These are phyloP conservation scores for Tragelaphus oryx DNA, from an alignment of 2,797 vertebrate species.

Conservation along the genomic window DNA sequence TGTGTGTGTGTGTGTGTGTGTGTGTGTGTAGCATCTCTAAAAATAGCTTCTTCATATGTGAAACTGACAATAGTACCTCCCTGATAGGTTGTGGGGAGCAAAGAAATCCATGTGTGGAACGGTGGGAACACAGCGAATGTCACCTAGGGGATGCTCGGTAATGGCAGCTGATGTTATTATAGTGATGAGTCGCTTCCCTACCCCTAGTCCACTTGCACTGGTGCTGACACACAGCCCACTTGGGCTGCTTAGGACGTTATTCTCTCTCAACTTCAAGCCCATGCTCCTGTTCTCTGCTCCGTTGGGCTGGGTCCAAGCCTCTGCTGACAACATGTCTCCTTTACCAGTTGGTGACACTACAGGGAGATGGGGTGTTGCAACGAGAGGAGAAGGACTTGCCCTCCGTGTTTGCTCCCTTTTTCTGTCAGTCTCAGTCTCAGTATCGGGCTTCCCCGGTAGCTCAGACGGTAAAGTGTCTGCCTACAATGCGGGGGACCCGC, in stretches of 20 bases:
- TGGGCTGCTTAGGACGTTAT: background rate
- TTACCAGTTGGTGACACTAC: background rate
- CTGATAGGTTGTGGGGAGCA: background rate
- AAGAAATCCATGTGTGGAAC: background rate
- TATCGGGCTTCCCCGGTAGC: background rate
- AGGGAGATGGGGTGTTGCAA: background rate
- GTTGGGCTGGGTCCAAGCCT: background rate
- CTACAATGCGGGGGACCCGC: background rate
- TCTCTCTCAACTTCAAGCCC: background rate
- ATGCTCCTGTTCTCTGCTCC: background rate
- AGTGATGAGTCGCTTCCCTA: background rate
- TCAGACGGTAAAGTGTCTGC: background rate
- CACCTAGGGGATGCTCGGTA: background rate
- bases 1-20: too few relatives aligned
- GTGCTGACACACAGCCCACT: background rate
- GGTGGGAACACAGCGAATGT: background rate
- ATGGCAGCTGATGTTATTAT: background rate
- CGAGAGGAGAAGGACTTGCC: background rate
- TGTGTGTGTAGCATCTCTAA: too few relatives aligned
- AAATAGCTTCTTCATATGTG: background rate
- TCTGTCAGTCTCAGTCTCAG: background rate
- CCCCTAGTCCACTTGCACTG: background rate
- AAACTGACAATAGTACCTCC: background rate
- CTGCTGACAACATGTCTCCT: background rate
- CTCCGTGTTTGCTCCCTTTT: background rate